Evolutionary conservation across 1,140 invertebrate species (phyloP).

Genomic region (Coptotermes formosanus): DNA sequence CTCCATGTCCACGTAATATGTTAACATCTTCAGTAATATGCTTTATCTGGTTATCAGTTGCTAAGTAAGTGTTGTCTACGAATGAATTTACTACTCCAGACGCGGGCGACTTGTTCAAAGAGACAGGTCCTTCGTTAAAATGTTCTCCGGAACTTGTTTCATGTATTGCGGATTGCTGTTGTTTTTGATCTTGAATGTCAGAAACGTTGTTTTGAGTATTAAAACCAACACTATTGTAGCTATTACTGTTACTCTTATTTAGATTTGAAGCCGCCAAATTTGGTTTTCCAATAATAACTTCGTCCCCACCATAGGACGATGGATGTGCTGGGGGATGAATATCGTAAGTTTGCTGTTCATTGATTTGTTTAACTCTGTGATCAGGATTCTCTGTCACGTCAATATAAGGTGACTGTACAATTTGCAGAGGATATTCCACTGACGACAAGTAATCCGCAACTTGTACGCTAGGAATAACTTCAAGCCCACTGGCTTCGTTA

Average conservation of each 20-base stretch:
- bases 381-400: conserved; percentile 46
- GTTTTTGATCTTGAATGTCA: neutral
- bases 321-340: neutral
- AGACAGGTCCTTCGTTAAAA: neutral
- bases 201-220: neutral
- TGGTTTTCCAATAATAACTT: conserved; percentile 13
- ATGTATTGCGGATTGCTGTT: neutral
- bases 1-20: neutral
- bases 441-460: conserved; percentile 61
- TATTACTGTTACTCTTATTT: neutral
- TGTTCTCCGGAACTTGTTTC: neutral
- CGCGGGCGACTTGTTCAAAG: neutral
- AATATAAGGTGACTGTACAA: conserved; percentile 61
- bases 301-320: neutral
- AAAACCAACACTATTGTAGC: neutral
- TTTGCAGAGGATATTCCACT: conserved; percentile 62
- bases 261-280: neutral
- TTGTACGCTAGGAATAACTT: conserved; percentile 59
- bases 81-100: neutral
- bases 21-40: neutral
- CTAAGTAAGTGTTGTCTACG: neutral
- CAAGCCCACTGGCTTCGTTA: conserved; percentile 39
- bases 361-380: neutral
- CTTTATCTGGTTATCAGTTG: neutral
- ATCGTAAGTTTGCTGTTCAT: neutral